Conservation (phyloP, 2,888 invertebrate genomes). For the Meandrusa payeni region DNA sequence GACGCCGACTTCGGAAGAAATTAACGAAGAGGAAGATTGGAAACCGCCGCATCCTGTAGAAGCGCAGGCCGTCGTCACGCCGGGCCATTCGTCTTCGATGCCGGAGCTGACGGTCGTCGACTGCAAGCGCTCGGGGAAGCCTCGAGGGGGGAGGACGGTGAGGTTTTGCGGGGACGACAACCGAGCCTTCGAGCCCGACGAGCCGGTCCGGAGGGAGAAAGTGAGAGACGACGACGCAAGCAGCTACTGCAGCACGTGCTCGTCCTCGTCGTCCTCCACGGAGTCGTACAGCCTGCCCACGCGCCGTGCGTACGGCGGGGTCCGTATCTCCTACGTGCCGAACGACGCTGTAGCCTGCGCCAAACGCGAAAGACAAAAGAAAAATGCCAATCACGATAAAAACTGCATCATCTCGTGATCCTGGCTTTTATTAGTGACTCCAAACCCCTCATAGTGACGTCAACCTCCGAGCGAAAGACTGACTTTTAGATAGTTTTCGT, state of each 20-base stretch:
- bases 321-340: slow-evolving; percentile 95
- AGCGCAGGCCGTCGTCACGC: slow-evolving; percentile 73
- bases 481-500: slow-evolving; percentile 64
- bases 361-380: slow-evolving; percentile 82
- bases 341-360: slow-evolving; percentile 94
- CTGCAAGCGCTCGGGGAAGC: slow-evolving; percentile 51
- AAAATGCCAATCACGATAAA: slow-evolving; percentile 86
- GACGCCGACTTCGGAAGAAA: slow-evolving; percentile 57
- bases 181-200: slow-evolving; percentile 70
- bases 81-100: slow-evolving; percentile 77
- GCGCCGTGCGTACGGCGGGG: slow-evolving; percentile 91
- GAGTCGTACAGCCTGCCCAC: slow-evolving; percentile 93
- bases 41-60: slow-evolving; percentile 76
- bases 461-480: slow-evolving; percentile 77
- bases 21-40: slow-evolving; percentile 65
- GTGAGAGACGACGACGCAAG: slow-evolving; percentile 83
- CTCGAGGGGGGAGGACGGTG: slow-evolving; percentile 65
- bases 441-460: slow-evolving; percentile 55
- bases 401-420: slow-evolving; percentile 94
- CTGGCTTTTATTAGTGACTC: slow-evolving; percentile 49
- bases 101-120: slow-evolving; percentile 75
- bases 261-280: slow-evolving; percentile 93
- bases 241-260: slow-evolving; percentile 93
- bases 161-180: slow-evolving; percentile 73
- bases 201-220: slow-evolving; percentile 39